A percentile compares a stretch with the other conserved stretches of the same genome.
Conservation (phyloP, 1,140 invertebrate genomes). For the Ceratoteleas bidentatus region DNA sequence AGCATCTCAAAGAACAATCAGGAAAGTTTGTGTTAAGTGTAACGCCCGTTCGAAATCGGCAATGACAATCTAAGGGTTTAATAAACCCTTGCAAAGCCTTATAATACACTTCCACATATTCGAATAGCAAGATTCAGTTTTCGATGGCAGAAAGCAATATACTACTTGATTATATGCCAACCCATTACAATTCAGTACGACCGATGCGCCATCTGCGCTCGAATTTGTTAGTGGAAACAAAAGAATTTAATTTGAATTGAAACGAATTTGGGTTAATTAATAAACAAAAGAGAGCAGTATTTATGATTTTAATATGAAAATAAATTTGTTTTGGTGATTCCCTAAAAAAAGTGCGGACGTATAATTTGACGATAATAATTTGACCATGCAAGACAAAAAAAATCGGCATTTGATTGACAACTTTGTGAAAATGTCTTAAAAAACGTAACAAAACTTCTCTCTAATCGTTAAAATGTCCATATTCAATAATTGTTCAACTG, state of each 20-base stretch:
- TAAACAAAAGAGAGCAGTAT: no score
- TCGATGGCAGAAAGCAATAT: conserved; percentile 10
- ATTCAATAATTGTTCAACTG: not conserved
- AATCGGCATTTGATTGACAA: conserved; percentile 5
- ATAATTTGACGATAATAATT: conserved; percentile 6
- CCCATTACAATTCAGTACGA: not conserved
- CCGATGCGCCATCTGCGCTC: no score
- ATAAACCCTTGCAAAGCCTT: not conserved
- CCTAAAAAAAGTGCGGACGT: conserved; percentile 10
- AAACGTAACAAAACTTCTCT: conserved; percentile 15
- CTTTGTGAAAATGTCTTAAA: conserved; percentile 5
- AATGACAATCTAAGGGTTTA: conserved; percentile 3
- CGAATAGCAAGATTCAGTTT: conserved; percentile 6
- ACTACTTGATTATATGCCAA: conserved; percentile 4
- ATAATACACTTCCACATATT: conserved; percentile 11
- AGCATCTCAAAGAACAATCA: conserved; percentile 2
- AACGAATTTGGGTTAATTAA: no score
- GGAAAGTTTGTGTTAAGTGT: conserved; percentile 2
- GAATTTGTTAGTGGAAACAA: no score
- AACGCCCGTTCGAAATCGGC: conserved; percentile 9
- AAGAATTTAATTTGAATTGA: no score
- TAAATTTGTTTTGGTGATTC: no score
- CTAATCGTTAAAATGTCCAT: conserved; percentile 9
- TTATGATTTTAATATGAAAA: no score
- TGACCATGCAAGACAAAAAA: not conserved